phyloP scores from a whole-genome alignment of 92 coral and sea anemone genomes.

The Siderastrea radians region DNA sequence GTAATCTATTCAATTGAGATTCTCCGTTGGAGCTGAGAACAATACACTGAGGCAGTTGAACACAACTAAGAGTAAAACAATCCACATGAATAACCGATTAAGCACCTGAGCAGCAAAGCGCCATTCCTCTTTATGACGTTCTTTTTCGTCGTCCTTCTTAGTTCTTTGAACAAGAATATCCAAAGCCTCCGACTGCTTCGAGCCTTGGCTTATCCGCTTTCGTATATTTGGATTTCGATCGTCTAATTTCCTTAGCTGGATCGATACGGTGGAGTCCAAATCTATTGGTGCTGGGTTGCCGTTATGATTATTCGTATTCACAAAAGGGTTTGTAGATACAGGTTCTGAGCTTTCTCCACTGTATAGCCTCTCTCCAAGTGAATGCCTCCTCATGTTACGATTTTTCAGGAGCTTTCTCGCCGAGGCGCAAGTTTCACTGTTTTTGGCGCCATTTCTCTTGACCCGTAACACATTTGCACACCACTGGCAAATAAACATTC shows the following conservation, averaged over 20 bases:
- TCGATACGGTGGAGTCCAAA: slow-evolving; percentile 8
- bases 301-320: slow-evolving; percentile 37
- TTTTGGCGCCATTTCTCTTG: slow-evolving; percentile 21
- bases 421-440: slow-evolving; percentile 28
- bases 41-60: slow-evolving; percentile 84
- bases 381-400: slow-evolving; percentile 54
- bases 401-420: slow-evolving; percentile 30
- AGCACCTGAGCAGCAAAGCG: slow-evolving; percentile 88
- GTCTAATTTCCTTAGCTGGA: slow-evolving; percentile 35
- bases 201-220: slow-evolving; percentile 49
- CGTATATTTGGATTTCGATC: slow-evolving; percentile 36
- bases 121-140: slow-evolving; percentile 81
- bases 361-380: slow-evolving; percentile 73
- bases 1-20: slow-evolving; percentile 20
- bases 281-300: slow-evolving; percentile 29
- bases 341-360: slow-evolving; percentile 63
- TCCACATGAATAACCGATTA: slow-evolving; percentile 89
- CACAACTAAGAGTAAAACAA: slow-evolving; percentile 76
- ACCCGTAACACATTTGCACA: slow-evolving; percentile 79
- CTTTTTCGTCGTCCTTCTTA: slow-evolving; percentile 83
- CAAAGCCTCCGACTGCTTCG: slow-evolving; percentile 70
- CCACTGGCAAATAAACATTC: slow-evolving; percentile 84
- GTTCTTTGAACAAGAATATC: slow-evolving; percentile 82
- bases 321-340: slow-evolving; percentile 46
- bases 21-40: slow-evolving; percentile 77